Conservation (phyloP, 1,140 invertebrate genomes). For the Temnothorax curvispinosus region DNA sequence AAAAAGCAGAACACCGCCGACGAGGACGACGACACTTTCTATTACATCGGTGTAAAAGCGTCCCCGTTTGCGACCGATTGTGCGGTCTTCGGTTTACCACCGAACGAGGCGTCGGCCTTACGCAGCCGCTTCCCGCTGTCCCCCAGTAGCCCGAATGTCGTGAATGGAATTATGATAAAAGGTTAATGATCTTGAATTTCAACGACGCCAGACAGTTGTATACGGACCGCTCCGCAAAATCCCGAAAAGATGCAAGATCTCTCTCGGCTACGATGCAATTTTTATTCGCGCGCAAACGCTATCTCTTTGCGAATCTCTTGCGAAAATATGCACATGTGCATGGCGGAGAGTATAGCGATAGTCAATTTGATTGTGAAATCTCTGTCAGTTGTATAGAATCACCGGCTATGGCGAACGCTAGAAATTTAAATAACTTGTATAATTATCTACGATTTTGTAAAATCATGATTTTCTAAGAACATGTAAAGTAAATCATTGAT, state of each 20-base stretch:
- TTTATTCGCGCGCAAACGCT: background rate
- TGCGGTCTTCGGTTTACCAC: constrained; percentile 90
- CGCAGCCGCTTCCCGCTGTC: constrained; percentile 89
- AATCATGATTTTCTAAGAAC: background rate
- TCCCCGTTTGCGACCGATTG: constrained; percentile 91
- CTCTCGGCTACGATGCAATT: background rate
- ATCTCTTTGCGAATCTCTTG: background rate
- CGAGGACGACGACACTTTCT: constrained; percentile 81
- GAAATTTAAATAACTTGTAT: background rate
- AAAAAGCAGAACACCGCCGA: constrained; percentile 77
- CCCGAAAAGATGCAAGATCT: background rate
- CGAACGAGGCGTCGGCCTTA: constrained; percentile 89
- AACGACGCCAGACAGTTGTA: background rate
- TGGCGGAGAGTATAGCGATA: background rate
- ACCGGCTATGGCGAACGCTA: background rate
- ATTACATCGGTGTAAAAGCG: constrained; percentile 92
- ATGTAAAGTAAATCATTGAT: background rate
- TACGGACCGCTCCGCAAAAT: too few relatives aligned
- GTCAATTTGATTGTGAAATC: background rate
- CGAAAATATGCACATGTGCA: background rate
- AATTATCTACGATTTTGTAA: background rate
- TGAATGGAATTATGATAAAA: constrained; percentile 90
- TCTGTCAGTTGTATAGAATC: background rate
- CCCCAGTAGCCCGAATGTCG: constrained; percentile 85
- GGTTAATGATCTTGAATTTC: constrained; percentile 77